phyloP scores from a whole-genome alignment of 2,888 invertebrate species.

The Rhogogaster chlorosoma region DNA sequence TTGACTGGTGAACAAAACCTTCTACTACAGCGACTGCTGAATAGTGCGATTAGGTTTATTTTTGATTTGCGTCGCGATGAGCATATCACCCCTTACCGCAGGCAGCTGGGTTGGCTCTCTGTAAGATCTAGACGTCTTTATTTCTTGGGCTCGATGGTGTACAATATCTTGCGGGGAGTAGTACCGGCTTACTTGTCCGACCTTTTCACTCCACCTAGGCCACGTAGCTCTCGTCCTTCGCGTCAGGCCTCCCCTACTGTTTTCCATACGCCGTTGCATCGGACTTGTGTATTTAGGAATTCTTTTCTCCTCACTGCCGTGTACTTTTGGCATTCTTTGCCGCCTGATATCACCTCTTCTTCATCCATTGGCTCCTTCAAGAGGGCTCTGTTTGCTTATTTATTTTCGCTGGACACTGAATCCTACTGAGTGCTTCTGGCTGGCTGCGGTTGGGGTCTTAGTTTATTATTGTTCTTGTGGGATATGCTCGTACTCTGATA shows the following conservation, averaged over 20 bases:
- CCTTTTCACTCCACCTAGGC: not conserved
- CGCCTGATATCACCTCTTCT: not conserved
- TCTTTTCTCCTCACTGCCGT: not conserved
- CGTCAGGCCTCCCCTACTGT: not conserved
- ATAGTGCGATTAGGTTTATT: not conserved
- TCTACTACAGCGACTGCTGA: not conserved
- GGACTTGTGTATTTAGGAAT: not conserved
- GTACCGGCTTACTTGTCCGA: not conserved
- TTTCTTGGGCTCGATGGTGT: not conserved
- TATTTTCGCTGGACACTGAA: not conserved
- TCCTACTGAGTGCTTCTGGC: not conserved
- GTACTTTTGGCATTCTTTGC: not conserved
- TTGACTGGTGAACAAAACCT: not conserved
- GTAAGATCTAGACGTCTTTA: not conserved
- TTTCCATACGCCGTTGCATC: not conserved
- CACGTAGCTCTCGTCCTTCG: not conserved
- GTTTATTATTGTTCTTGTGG: no score
- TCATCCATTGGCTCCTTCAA: not conserved
- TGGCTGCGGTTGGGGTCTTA: no score
- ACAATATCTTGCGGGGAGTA: not conserved
- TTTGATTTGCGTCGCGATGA: not conserved
- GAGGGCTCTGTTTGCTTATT: not conserved
- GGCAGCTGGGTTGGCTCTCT: not conserved
- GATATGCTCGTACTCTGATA: no score
- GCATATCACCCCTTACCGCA: not conserved